Base-by-base conservation (phyloP, 2,888 invertebrate genomes). In the Erebia aethiops region DNA sequence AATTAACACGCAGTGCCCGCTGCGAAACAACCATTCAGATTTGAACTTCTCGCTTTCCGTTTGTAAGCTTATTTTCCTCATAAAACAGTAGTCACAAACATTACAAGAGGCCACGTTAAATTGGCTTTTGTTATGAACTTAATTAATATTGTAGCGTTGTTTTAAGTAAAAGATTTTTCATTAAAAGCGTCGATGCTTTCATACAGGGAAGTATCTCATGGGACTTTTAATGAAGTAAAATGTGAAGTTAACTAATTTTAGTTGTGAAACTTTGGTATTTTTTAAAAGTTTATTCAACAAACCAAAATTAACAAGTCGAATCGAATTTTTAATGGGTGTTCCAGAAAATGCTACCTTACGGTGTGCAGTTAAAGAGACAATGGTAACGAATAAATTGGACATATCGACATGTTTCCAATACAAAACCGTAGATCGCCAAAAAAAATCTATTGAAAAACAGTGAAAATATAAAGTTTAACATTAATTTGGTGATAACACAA, bases 1-100 rank as follows among this genome's bases (percentile, higher is more conserved):
- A 79, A 84, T 82, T 80, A 82, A 82, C 77, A 80, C 77, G 78
- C 75, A 77, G 79, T 80, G 78, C 80, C 81, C 79, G 81, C 79
- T 78, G 72, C 72, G 76, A 76, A 75, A 71, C 71, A 72, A 74
- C 83, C 82, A 81, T 72, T 77, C 71, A 75, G 78, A 68, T 67
- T 62, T 75, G 80, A 81, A 69, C 83, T 75, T 58, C 54, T 63
- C 51, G 52, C 61, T 54, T 64, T 64, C 54, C 43, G 57, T 66
- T 54, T 8, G 41, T 64, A 41, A 7, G 64, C 11, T 13, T 16
- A 54, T 54, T 54, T 64, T 41, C 35, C 18, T 16, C 11, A 41
- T 18, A 41, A 26, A 54, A 35, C 14, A 21, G 9, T 16, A 18
- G 35, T 41, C 3, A 13, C 41, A 41, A 14, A 64, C 64, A 64